Evolutionary conservation across 2,888 invertebrate species (phyloP), one percentile per base, ranked within the genome.

Genomic region (Tenthredo scrophulariae): DNA sequence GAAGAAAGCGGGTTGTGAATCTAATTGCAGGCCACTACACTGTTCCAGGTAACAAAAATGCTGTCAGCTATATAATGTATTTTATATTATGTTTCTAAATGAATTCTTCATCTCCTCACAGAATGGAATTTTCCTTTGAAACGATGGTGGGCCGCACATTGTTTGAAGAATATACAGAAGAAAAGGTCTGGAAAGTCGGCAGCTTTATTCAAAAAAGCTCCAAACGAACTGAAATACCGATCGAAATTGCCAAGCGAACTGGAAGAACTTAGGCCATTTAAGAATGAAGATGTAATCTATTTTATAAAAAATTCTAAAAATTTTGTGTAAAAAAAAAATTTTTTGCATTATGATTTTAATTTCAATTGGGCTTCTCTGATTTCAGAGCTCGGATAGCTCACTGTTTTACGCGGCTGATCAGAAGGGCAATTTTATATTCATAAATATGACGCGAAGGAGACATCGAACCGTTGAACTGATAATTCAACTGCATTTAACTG

Each of bases 391-490:
- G 37, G 94, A 94, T 85, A 90, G 92, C 13, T 90, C 93, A 72
- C 91, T 93, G 10, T 93, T 96, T 83, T 94, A 94, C 72, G 95
- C 95, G 0, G 91, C 94, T 0, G 95, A 95, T 77, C 93, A 95
- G 9, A 94, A 95, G 22, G 96, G 96, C 0, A 94, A 95, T 77
- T 93, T 94, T 0, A 33, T 97, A 0, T 91, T 95, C 9, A 87
- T 96, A 18, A 94, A 94, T 85, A 92, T 96, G 75, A 94, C 94
- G 10, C 94, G 95, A 86, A 91, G 94, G 72, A 92, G 93, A 43
- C 94, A 94, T 85, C 92, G 95, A 33, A 88, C 94, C n/a, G 93
- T 94, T 0, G 96, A 96, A 92, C 92, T 95, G 0, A 94, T 94
- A 86, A 90, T 97, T 0, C 93, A 94, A 85, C 91, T 96, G 22